Evolutionary conservation across 2,888 invertebrate genomes (phyloP).

Genomic region (Acleris literana): DNA sequence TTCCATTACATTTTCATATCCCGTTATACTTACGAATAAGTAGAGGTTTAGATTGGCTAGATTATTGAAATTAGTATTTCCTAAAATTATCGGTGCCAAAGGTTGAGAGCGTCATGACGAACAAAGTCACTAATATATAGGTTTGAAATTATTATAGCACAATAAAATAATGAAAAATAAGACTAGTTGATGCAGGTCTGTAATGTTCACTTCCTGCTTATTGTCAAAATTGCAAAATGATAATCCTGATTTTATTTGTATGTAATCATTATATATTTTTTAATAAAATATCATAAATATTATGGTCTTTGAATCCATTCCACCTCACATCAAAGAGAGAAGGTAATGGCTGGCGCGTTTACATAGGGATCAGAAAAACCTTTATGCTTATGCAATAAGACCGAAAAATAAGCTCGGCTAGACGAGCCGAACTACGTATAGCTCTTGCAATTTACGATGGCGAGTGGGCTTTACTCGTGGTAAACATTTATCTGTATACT

Average conservation of each 20-base stretch:
- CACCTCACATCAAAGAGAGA: neutral
- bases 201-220: constrained; percentile 1
- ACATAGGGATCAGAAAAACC: too few species aligned
- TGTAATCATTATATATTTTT: constrained; percentile 36
- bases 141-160: constrained; percentile 27
- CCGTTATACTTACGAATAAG: constrained; percentile 9
- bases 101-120: constrained; percentile 21
- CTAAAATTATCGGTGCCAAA: constrained; percentile 36
- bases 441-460: too few species aligned
- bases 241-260: constrained; percentile 32
- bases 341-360: too few species aligned
- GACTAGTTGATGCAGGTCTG: neutral
- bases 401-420: too few species aligned
- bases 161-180: constrained; percentile 18
- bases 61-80: constrained; percentile 15
- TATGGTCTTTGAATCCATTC: neutral
- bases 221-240: constrained; percentile 16
- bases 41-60: constrained; percentile 35
- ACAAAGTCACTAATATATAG: constrained; percentile 9
- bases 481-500: too few species aligned
- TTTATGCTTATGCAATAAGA: too few species aligned
- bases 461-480: too few species aligned
- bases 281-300: constrained; percentile 32
- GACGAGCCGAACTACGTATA: too few species aligned
- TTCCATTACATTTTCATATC: constrained; percentile 18